Evolutionary conservation across 2,113 vertebrate species (phyloP).

Genomic region (Bubo blakistoni): DNA sequence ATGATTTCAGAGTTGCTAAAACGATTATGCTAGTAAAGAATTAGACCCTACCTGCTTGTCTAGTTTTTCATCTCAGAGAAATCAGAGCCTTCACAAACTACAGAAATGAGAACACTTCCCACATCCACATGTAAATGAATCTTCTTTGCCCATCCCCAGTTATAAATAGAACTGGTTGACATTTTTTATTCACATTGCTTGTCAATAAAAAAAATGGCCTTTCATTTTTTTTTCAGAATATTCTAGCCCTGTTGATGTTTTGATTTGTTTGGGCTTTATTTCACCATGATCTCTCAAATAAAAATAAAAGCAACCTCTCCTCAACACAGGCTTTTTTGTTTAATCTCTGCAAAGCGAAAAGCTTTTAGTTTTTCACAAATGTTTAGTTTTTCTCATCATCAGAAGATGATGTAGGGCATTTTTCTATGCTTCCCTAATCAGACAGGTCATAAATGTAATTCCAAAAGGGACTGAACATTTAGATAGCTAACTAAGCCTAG

Average conservation of each 20-base stretch:
- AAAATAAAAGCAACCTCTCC: background rate
- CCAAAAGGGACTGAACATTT: background rate
- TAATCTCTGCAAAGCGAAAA: background rate
- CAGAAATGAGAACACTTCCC: background rate
- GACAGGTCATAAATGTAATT: background rate
- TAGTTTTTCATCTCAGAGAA: background rate
- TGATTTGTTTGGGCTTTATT: background rate
- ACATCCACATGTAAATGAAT: background rate
- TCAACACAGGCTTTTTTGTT: background rate
- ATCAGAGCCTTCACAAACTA: background rate
- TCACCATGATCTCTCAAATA: background rate
- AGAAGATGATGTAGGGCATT: background rate
- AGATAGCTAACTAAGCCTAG: background rate
- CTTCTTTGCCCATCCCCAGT: background rate
- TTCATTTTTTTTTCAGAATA: background rate
- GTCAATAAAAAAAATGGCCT: background rate
- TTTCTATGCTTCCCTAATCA: background rate
- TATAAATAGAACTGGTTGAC: constrained; percentile 1
- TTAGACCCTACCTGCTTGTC: background rate
- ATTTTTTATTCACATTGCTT: constrained; percentile 4
- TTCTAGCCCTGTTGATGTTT: background rate
- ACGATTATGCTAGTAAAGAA: background rate
- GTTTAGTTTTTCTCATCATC: background rate
- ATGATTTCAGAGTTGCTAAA: background rate
- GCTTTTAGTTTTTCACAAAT: background rate